Evolutionary conservation across 2,888 invertebrate genomes (phyloP).

Genomic region (Acronicta leporina): DNA sequence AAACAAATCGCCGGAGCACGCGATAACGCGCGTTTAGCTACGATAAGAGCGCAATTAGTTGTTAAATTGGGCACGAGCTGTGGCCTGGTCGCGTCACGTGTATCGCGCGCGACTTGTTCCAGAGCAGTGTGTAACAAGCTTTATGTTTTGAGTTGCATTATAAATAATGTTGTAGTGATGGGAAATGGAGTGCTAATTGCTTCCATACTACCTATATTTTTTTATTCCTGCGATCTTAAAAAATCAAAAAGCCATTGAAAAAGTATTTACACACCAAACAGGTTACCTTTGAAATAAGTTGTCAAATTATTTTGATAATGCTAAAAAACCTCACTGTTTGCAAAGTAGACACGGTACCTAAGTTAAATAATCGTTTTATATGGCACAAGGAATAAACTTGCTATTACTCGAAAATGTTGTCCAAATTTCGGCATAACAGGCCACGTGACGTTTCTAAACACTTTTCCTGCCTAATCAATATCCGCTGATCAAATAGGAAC

Average conservation of each 20-base stretch:
- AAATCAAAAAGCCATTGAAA: too few relatives aligned
- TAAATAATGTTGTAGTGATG: constrained; percentile 2
- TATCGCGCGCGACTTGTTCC: constrained; percentile 21
- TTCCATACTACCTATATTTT: too few relatives aligned
- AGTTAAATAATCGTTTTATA: too few relatives aligned
- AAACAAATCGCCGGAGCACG: constrained; percentile 53
- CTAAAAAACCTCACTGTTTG: too few relatives aligned
- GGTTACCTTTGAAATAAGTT: too few relatives aligned
- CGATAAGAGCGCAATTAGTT: constrained; percentile 60
- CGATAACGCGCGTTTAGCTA: constrained; percentile 53
- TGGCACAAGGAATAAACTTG: too few relatives aligned
- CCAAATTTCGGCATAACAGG: not conserved
- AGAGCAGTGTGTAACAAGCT: constrained; percentile 48
- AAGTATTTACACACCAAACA: too few relatives aligned
- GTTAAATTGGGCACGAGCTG: constrained; percentile 57
- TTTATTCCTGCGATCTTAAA: too few relatives aligned
- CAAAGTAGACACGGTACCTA: too few relatives aligned
- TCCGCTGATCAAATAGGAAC: constrained; percentile 17
- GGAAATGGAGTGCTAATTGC: not conserved
- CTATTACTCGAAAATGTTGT: not conserved
- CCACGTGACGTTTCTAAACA: not conserved
- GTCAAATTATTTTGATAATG: too few relatives aligned
- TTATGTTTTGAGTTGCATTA: constrained; percentile 29
- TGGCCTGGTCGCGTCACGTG: constrained; percentile 43
- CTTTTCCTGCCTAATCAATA: not conserved